A percentile compares a stretch with the other conserved stretches of the same genome.
These are phyloP conservation scores for Standfussiana lucernea DNA, from an alignment of 2,888 invertebrate species.

Conservation along the genomic window DNA sequence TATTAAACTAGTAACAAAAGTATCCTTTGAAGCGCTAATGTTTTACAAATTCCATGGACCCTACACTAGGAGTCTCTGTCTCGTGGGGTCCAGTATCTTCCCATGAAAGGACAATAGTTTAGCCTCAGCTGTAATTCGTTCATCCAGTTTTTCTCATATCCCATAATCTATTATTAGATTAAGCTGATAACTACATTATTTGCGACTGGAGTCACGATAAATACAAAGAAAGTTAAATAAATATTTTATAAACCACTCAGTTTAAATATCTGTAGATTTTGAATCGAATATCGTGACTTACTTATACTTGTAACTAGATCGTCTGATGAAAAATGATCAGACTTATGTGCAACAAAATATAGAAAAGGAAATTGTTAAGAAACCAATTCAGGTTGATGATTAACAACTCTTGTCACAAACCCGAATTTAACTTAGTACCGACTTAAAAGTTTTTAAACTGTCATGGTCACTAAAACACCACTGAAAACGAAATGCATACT, in stretches of 20 bases:
- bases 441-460: too few species aligned
- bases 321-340: not conserved
- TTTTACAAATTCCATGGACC: not conserved
- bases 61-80: not conserved
- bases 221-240: conserved; percentile 1
- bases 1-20: not conserved
- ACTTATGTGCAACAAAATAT: not conserved
- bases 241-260: conserved; percentile 7
- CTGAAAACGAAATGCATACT: too few species aligned
- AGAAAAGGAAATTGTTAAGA: not conserved
- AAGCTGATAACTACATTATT: not conserved
- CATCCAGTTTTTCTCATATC: not conserved
- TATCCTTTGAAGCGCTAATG: not conserved
- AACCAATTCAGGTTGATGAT: not conserved
- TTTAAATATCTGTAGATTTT: conserved; percentile 2
- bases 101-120: not conserved
- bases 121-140: not conserved
- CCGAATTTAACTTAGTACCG: too few species aligned
- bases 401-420: too few species aligned
- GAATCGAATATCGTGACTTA: conserved; percentile 1
- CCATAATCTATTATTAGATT: not conserved
- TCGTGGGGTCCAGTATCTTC: not conserved
- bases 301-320: conserved; percentile 7
- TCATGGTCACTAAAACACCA: too few species aligned
- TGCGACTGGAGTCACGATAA: conserved; percentile 6